phyloP scores from a whole-genome alignment of 2,888 invertebrate species.

The Agriopis aurantiaria region DNA sequence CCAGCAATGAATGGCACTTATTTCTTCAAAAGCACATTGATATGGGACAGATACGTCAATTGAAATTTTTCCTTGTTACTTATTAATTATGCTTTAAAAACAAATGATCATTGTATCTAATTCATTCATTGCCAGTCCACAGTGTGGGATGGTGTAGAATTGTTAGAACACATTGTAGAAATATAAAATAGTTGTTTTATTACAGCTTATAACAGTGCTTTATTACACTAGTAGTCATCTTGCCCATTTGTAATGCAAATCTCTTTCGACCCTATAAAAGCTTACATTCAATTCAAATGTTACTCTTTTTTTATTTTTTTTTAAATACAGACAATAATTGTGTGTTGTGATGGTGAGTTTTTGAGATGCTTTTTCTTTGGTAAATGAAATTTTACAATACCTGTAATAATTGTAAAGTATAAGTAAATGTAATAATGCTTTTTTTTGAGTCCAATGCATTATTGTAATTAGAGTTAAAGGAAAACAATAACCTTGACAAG shows the following conservation, averaged over 20 bases:
- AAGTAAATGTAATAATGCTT: neutral
- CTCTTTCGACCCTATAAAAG: conserved; percentile 8
- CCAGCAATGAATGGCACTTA: conserved; percentile 16
- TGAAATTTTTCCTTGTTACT: conserved; percentile 21
- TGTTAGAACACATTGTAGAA: conserved; percentile 15
- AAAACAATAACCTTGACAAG: neutral
- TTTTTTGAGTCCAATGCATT: neutral
- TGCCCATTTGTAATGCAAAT: conserved; percentile 11
- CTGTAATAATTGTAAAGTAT: conserved; percentile 4
- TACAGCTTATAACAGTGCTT: conserved; percentile 28
- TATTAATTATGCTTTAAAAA: conserved; percentile 24
- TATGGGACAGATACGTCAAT: conserved; percentile 27
- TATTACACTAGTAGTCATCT: conserved; percentile 9
- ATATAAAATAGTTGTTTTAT: conserved; percentile 15
- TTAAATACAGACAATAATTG: conserved; percentile 23
- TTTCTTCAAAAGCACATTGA: conserved; percentile 14
- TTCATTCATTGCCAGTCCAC: conserved; percentile 19
- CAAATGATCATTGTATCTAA: conserved; percentile 11
- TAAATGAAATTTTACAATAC: conserved; percentile 8
- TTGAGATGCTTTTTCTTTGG: conserved; percentile 16
- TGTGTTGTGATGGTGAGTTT: conserved; percentile 20
- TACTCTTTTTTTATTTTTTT: neutral
- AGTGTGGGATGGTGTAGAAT: conserved; percentile 11
- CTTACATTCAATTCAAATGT: conserved; percentile 1
- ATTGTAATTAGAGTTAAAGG: neutral